A percentile compares a stretch with the other conserved stretches of the same genome.
These are phyloP conservation scores for Drosophila meridionalis DNA, from an alignment of 2,888 invertebrate species.

Conservation along the genomic window DNA sequence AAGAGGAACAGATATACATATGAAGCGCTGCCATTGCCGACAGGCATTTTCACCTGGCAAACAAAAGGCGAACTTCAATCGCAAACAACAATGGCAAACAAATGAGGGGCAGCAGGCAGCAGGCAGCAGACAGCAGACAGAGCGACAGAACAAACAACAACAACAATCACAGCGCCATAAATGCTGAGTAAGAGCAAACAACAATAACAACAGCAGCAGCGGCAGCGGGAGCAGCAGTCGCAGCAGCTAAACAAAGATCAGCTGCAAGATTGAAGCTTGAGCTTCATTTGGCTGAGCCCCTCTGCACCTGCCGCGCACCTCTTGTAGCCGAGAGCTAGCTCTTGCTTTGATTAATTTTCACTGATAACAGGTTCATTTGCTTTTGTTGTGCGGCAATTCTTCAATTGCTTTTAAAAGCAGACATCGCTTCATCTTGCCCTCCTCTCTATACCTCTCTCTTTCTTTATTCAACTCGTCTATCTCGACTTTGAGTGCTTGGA, in stretches of 20 bases:
- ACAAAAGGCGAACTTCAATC: constrained; percentile 78
- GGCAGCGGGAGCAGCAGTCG: neutral
- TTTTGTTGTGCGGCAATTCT: constrained; percentile 73
- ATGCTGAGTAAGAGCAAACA: constrained; percentile 80
- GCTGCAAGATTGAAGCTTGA: constrained; percentile 20
- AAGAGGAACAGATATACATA: constrained; percentile 1
- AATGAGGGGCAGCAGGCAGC: constrained; percentile 64
- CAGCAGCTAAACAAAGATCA: constrained; percentile 48
- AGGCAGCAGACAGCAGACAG: constrained; percentile 13
- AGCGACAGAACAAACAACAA: constrained; percentile 44
- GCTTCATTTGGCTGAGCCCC: constrained; percentile 9
- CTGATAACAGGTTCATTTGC: constrained; percentile 82
- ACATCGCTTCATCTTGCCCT: neutral
- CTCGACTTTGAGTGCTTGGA: constrained; percentile 3
- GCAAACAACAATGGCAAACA: constrained; percentile 81
- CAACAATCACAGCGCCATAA: constrained; percentile 52
- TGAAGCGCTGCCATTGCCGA: constrained; percentile 41
- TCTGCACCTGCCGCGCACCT: neutral
- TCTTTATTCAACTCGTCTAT: neutral
- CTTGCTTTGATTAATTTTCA: constrained; percentile 74
- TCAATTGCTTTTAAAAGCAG: constrained; percentile 64
- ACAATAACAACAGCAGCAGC: constrained; percentile 23
- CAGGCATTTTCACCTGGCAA: constrained; percentile 77
- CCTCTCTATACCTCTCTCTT: neutral
- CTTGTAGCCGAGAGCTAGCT: constrained; percentile 5